These are phyloP conservation scores for Mirza zaza DNA, from an alignment of 2,113 vertebrate genomes.

Conservation along the genomic window DNA sequence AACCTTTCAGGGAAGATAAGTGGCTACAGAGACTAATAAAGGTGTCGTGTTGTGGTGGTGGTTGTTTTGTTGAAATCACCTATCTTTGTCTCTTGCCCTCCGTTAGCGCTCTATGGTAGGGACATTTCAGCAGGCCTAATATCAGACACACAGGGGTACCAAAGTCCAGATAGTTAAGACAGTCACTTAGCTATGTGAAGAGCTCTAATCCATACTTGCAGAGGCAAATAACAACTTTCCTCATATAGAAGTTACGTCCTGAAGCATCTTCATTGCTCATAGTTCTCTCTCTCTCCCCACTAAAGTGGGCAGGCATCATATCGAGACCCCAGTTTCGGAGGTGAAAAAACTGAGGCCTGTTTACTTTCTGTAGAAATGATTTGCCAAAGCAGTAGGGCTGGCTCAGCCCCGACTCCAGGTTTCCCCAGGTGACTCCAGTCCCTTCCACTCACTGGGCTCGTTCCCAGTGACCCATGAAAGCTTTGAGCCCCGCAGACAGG, in stretches of 20 bases:
- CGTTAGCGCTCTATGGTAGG: not conserved
- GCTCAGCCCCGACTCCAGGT: not conserved
- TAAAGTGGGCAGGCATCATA: not conserved
- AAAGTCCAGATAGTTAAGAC: not conserved
- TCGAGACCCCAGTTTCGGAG: not conserved
- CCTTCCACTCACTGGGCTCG: not conserved
- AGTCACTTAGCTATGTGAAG: not conserved
- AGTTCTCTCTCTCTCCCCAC: not conserved
- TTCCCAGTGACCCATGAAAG: not conserved
- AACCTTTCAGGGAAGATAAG: not conserved
- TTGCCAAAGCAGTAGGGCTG: not conserved
- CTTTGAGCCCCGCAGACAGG: not conserved
- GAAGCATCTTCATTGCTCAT: not conserved
- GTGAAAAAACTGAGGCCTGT: not conserved
- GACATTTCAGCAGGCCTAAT: not conserved
- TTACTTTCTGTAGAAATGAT: not conserved
- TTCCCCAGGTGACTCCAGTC: not conserved
- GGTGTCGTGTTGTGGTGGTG: not conserved
- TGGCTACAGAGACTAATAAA: not conserved
- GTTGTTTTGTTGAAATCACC: not conserved
- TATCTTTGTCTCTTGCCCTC: not conserved
- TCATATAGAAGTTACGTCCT: not conserved
- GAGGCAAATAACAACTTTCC: not conserved
- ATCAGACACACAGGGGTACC: not conserved
- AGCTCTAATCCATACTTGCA: not conserved